These are phyloP conservation scores for Micromys minutus DNA, from an alignment of 2,113 vertebrate species.

Conservation along the genomic window DNA sequence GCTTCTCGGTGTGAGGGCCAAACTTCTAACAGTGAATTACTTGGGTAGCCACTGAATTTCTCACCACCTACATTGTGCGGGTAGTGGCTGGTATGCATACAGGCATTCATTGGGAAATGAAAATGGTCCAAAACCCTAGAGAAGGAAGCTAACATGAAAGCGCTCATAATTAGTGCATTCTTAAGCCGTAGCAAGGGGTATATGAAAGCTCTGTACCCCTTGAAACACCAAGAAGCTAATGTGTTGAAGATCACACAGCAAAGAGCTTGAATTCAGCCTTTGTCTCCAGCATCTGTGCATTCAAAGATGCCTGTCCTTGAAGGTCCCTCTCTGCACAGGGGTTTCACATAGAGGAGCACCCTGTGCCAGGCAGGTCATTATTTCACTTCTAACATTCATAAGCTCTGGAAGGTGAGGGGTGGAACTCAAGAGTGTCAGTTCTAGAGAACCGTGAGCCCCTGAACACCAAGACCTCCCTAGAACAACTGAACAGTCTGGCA, in stretches of 20 bases:
- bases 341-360: neutral
- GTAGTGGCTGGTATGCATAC: neutral
- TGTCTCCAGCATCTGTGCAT: neutral
- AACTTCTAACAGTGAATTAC: neutral
- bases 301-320: neutral
- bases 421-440: neutral
- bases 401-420: neutral
- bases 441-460: neutral
- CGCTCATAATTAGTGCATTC: neutral
- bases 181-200: neutral
- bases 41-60: neutral
- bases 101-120: neutral
- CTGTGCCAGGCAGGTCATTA: neutral
- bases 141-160: neutral
- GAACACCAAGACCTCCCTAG: neutral
- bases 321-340: neutral
- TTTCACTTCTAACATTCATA: neutral
- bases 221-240: neutral
- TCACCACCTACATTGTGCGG: neutral
- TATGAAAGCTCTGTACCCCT: neutral
- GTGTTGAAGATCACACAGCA: constrained; percentile 29
- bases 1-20: constrained; percentile 6
- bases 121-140: neutral
- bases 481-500: neutral
- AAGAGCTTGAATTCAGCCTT: neutral